phyloP scores from a whole-genome alignment of 2,797 vertebrate genomes.

The Mallotus villosus region DNA sequence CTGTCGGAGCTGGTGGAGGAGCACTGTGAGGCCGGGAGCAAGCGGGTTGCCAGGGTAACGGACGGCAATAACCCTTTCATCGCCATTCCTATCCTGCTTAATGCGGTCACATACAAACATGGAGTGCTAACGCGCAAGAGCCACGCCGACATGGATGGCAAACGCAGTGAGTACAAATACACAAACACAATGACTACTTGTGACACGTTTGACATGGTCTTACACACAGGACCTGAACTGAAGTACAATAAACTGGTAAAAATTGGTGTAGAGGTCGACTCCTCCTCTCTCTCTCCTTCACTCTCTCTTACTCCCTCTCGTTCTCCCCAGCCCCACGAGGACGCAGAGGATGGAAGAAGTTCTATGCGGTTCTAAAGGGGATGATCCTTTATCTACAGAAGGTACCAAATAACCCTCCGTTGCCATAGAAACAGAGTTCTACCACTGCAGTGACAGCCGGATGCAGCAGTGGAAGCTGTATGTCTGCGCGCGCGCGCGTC shows the following conservation, averaged over 20 bases:
- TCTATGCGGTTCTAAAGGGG: slow-evolving; percentile 96
- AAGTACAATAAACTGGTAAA: background rate
- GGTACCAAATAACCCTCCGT: slow-evolving; percentile 74
- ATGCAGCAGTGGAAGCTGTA: slow-evolving; percentile 45
- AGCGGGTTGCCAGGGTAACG: slow-evolving; percentile 90
- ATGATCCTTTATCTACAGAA: slow-evolving; percentile 97
- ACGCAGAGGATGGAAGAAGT: slow-evolving; percentile 97
- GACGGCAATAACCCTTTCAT: slow-evolving; percentile 96
- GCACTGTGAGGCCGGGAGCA: slow-evolving; percentile 87
- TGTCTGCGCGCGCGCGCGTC: slow-evolving; percentile 16
- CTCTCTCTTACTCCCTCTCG: background rate
- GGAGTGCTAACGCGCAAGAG: slow-evolving; percentile 92
- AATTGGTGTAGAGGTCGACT: background rate
- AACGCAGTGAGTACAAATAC: slow-evolving; percentile 83
- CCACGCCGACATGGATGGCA: slow-evolving; percentile 96
- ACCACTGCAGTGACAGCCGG: slow-evolving; percentile 46
- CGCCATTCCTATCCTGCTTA: slow-evolving; percentile 89
- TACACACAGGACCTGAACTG: background rate
- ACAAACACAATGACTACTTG: background rate
- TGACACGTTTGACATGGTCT: background rate
- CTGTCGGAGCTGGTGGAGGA: slow-evolving; percentile 96
- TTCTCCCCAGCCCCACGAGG: slow-evolving; percentile 86
- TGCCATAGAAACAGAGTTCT: slow-evolving; percentile 68
- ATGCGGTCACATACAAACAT: slow-evolving; percentile 93
- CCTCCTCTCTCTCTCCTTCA: background rate